A percentile compares a stretch with the other conserved stretches of the same genome.
Conservation (phyloP, 2,113 vertebrate species). For the Forbesichthys papilliferus region DNA sequence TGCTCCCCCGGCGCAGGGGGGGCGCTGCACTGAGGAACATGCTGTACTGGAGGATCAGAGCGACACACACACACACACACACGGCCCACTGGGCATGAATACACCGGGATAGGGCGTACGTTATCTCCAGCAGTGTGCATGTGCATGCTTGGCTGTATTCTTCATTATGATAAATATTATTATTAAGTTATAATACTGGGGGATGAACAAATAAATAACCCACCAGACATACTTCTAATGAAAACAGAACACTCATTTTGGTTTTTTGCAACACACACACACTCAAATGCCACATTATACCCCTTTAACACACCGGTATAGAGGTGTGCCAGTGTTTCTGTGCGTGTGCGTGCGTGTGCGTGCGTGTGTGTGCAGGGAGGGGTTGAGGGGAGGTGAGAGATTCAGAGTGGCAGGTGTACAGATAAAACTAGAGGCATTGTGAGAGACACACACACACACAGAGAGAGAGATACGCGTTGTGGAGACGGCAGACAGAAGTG, state of each 20-base stretch:
- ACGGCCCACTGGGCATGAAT: background rate
- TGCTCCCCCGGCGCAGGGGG: conserved; percentile 77
- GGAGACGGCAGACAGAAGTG: background rate
- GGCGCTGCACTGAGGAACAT: conserved; percentile 78
- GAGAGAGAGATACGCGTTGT: background rate
- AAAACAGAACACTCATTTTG: no score
- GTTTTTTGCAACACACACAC: no score
- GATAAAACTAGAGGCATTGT: background rate
- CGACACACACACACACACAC: background rate
- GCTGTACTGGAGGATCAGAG: conserved; percentile 64
- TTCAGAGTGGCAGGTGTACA: background rate
- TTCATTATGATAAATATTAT: background rate
- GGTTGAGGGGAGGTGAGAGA: background rate
- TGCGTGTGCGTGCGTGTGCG: background rate
- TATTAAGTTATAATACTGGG: no score
- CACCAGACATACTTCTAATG: no score
- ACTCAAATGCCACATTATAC: background rate
- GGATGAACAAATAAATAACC: no score
- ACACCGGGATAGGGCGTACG: background rate
- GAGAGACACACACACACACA: background rate
- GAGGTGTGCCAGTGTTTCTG: background rate
- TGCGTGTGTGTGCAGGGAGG: background rate
- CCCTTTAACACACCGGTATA: background rate
- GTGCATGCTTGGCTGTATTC: background rate
- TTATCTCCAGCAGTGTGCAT: background rate